Evolutionary conservation across 2,113 vertebrate genomes (phyloP).

Genomic region (Ondatra zibethicus): DNA sequence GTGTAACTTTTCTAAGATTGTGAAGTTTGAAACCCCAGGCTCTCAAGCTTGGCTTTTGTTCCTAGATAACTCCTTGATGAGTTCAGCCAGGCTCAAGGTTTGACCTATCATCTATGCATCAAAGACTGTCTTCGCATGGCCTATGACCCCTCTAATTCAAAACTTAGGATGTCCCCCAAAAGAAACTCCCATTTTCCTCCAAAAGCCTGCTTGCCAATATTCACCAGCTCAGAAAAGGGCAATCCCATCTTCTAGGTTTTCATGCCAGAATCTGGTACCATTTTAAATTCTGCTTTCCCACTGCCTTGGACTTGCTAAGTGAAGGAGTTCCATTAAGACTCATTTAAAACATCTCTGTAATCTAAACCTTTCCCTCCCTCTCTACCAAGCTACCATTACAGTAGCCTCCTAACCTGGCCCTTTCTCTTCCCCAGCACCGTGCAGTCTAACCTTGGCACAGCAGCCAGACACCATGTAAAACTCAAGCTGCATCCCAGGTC

Average conservation of each 20-base stretch:
- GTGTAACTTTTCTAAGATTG: neutral
- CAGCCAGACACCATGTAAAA: neutral
- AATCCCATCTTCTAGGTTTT: neutral
- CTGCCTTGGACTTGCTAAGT: neutral
- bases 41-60: neutral
- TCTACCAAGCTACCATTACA: neutral
- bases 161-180: neutral
- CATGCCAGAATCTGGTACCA: neutral
- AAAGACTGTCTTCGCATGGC: neutral
- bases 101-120: neutral
- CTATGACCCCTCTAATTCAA: neutral
- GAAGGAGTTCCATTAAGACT: neutral
- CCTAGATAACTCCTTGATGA: neutral
- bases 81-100: neutral
- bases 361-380: neutral
- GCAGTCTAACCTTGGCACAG: neutral
- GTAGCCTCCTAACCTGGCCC: neutral
- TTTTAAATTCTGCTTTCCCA: neutral
- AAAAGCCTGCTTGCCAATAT: neutral
- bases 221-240: neutral
- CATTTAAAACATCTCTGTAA: neutral
- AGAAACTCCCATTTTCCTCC: neutral
- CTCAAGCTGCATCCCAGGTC: neutral
- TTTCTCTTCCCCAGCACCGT: neutral
- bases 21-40: neutral